Base-by-base conservation (phyloP, 2,888 invertebrate genomes). In the Rutpela maculata region DNA sequence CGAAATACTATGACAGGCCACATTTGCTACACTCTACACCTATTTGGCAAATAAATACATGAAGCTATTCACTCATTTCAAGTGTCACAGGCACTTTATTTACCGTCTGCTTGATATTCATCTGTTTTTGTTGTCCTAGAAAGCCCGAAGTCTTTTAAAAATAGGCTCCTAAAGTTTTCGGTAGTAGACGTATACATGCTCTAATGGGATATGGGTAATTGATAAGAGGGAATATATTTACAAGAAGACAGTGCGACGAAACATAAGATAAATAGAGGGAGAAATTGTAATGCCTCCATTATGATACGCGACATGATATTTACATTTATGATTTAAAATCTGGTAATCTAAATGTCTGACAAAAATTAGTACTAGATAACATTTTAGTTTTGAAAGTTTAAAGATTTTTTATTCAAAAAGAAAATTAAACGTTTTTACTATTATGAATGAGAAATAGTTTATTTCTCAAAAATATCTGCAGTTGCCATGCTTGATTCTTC, bases 11-110 rank as follows among this genome's bases (percentile, higher is more conserved):
- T n/a, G n/a, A 50, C 50, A 50, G 6, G 50, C n/a, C n/a, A 50
- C 50, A 50, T 50, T 50, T 50, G 50, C 50, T 50, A 50, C 31
- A 35, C n/a, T 50, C n/a, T 50, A 50, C 50, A 50, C 50, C 50
- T 50, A 50, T 50, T 50, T 50, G 50, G n/a, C n/a, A 50, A 50
- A 50, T 50, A 50, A n/a, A 50, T n/a, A 50, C n/a, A 50, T 43
- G 43, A 43, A 43, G 43, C 43, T 43, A 43, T 43, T 50, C 50
- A 15, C 6, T n/a, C n/a, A 50, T 50, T 50, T 50, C 50, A n/a
- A 50, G 50, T 50, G 50, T 50, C 50, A 50, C 50, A n/a, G 15
- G 15, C 50, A 50, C n/a, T n/a, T 50, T 50, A 50, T 50, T 50
- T 50, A 50, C 50, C 15, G 50, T 17, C n/a, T n/a, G 50, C 15